Conservation (phyloP, 2,797 vertebrate species). For the Sebastes dallii region DNA sequence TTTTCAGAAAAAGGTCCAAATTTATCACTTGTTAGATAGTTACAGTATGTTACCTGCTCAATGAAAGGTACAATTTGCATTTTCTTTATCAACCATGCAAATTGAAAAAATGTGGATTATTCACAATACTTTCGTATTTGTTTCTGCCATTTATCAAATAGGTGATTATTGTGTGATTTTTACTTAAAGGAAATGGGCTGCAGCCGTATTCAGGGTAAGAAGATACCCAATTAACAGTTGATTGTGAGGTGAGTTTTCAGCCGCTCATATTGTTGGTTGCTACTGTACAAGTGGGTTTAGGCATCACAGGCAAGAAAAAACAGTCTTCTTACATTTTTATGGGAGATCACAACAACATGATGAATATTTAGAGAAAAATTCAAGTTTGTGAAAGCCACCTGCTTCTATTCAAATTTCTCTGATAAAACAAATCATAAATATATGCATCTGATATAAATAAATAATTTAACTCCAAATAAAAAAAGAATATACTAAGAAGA, state of each 20-base stretch:
- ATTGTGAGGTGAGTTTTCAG: neutral
- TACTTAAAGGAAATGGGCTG: neutral
- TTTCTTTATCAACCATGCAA: conserved; percentile 45
- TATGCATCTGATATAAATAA: conserved; percentile 56
- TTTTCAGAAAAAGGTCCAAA: neutral
- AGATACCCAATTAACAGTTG: neutral
- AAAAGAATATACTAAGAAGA: neutral
- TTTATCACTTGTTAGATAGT: neutral
- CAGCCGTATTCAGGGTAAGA: neutral
- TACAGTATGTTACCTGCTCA: neutral
- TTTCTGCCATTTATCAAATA: neutral
- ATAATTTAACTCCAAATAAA: conserved; percentile 45
- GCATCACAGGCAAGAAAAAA: conserved; percentile 24
- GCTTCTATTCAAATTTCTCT: neutral
- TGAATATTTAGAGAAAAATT: neutral
- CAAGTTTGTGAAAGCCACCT: neutral
- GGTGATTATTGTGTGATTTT: neutral
- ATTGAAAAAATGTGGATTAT: neutral
- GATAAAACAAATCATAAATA: conserved; percentile 65
- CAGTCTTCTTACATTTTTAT: neutral
- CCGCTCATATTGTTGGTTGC: conserved; percentile 4
- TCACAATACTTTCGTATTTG: neutral
- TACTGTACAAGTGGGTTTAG: conserved; percentile 20
- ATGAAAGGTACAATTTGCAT: neutral
- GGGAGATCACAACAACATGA: conserved; percentile 1